Percentiles rank a stretch among this genome's conserved stretches.
Conservation (phyloP, 2,888 invertebrate species). For the Halictus quadricinctus region DNA sequence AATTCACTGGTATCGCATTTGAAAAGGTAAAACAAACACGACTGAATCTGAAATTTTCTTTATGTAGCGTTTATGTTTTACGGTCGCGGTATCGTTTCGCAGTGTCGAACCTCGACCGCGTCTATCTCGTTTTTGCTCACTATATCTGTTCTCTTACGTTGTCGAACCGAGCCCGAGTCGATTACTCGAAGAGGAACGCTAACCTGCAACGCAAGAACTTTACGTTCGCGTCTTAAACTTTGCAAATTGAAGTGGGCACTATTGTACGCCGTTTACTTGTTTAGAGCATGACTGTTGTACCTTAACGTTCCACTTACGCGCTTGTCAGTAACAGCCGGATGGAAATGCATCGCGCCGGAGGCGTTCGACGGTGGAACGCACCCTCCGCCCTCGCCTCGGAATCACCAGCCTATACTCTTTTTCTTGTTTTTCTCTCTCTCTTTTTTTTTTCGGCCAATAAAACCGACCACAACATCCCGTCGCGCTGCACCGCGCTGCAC, state of each 20-base stretch:
- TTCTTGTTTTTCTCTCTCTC: background rate
- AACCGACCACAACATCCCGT: background rate
- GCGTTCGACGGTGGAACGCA: background rate
- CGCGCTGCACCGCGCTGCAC: background rate
- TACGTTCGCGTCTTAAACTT: background rate
- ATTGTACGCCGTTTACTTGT: constrained; percentile 6
- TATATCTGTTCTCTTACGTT: too few species aligned
- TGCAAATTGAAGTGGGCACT: background rate
- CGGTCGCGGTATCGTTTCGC: background rate
- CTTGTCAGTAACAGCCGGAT: constrained; percentile 18
- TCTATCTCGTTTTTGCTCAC: too few species aligned
- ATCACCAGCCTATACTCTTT: background rate
- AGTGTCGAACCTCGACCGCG: too few species aligned
- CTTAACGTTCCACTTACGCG: constrained; percentile 18
- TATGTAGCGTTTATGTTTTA: background rate
- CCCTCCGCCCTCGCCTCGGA: background rate
- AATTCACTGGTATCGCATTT: background rate
- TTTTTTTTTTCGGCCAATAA: background rate
- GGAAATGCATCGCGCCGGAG: constrained; percentile 16
- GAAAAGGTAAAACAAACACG: background rate
- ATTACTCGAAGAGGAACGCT: background rate
- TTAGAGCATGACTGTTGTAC: constrained; percentile 38
- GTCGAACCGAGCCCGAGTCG: background rate
- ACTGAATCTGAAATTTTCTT: background rate
- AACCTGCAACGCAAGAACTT: background rate